Evolutionary conservation across 2,113 vertebrate genomes (phyloP).

Genomic region (Ciconia maguari): DNA sequence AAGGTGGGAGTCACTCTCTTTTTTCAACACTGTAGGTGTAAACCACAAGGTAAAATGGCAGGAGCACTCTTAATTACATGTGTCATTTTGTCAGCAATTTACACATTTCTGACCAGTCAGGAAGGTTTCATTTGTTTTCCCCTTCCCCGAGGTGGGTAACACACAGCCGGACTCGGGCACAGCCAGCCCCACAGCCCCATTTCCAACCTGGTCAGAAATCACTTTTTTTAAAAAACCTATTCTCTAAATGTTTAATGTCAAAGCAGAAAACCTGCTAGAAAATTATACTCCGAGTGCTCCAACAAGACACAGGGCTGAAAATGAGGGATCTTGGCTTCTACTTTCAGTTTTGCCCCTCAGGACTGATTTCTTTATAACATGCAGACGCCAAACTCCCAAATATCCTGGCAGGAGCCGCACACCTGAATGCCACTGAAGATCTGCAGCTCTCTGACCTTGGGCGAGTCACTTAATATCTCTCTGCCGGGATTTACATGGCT

Average conservation of each 20-base stretch:
- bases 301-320: neutral
- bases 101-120: slow-evolving; percentile 91
- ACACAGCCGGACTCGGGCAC: neutral
- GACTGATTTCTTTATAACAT: fast-evolving
- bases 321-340: neutral
- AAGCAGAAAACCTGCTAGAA: neutral
- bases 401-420: fast-evolving
- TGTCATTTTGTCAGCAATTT: slow-evolving; percentile 95
- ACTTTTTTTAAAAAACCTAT: neutral
- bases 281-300: neutral
- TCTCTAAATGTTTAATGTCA: neutral
- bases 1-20: slow-evolving; percentile 93
- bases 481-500: neutral
- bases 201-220: neutral
- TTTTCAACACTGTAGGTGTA: slow-evolving; percentile 89
- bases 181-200: neutral
- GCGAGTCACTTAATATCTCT: neutral
- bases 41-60: slow-evolving; percentile 90
- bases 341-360: neutral
- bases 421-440: neutral
- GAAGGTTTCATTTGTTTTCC: slow-evolving; percentile 82
- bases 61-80: slow-evolving; percentile 96
- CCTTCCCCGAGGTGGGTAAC: slow-evolving; percentile 51
- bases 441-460: neutral
- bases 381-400: neutral